Evolutionary conservation across 2,113 vertebrate species (phyloP), one percentile per base, ranked within the genome.

Genomic region (Grallaria varia): DNA sequence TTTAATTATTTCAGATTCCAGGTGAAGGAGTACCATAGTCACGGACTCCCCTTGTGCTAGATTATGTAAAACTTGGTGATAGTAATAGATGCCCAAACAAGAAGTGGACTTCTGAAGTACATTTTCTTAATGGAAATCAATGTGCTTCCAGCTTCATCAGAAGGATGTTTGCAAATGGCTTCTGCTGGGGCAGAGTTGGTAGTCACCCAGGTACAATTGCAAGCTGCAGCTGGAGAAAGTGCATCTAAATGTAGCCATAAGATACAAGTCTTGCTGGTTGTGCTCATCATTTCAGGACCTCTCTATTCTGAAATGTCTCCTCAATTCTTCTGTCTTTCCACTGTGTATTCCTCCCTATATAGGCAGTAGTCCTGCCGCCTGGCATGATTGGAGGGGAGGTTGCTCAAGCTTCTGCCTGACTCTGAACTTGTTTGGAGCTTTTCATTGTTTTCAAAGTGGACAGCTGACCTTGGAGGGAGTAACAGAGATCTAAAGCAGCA

Each of bases 1-100:
- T 90, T 81, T 72, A 87, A 73, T 92, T 95, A 80, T 92, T 95
- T 95, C 72, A 49, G 52, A 87, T 92, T 69, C 39, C 37, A 75
- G 24, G 52, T 75, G 66, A 84, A 81, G 33, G 21, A 74, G 21
- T 5, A 86, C 84, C 47, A 15, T 66, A 88, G 21, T 33, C 12
- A 12, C 19, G 28, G 76, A 44, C 31, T 95, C 31, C 24, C 4
- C 16, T 52, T 67, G 10, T 67, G 33, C 35, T 67, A 72, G 40
- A 16, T 75, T 23, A 24, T 63, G 42, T 59, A 58, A 74, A 84
- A 42, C 14, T 50, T 55, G 27, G 24, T 84, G 31, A 49, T 20
- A 37, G n/a, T 21, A 89, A 56, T 22, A 78, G 47, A 31, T 35
- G 9, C 8, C 19, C 37, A 71, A 74, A 45, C 62, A 77, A 76